Percentiles rank a stretch among this genome's conserved stretches.
Evolutionary conservation across 2,113 vertebrate genomes (phyloP).

Genomic region (Aramus guarauna): DNA sequence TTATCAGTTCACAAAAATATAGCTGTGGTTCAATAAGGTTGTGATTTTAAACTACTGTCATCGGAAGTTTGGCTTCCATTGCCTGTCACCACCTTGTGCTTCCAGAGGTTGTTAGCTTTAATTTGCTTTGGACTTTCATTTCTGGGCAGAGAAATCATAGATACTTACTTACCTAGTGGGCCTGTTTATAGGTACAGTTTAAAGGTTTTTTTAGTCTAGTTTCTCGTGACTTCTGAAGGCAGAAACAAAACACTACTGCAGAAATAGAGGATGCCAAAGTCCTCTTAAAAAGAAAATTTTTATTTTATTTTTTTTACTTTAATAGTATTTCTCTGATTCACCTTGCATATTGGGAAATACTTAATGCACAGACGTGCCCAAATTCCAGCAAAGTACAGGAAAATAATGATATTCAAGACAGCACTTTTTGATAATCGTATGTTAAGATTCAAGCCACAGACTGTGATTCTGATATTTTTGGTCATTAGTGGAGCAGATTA

Average conservation of each 20-base stretch:
- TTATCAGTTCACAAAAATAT: not conserved
- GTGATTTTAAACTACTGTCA: not conserved
- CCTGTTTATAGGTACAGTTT: not conserved
- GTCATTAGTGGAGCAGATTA: conserved; percentile 31
- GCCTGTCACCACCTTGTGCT: not conserved
- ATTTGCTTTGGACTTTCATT: not conserved
- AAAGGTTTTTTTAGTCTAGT: not conserved
- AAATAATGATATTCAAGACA: conserved; percentile 15
- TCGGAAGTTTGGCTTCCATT: not conserved
- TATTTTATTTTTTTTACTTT: not conserved
- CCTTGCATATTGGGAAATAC: not conserved
- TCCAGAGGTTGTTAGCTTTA: not conserved
- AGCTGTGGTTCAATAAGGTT: not conserved
- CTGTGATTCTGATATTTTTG: conserved; percentile 6
- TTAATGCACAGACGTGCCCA: not conserved
- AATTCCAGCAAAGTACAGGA: not conserved
- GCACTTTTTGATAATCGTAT: not conserved
- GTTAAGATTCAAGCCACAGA: conserved; percentile 12
- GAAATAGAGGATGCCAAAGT: not conserved
- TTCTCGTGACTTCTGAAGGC: not conserved
- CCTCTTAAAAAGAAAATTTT: not conserved
- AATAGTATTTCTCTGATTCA: not conserved
- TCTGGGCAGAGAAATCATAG: not conserved
- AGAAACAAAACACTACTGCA: not conserved
- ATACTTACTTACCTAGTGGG: not conserved